Evolutionary conservation across 2,797 vertebrate species (phyloP), one percentile per base, ranked within the genome.

Genomic region (Sebastes ruberrimus): DNA sequence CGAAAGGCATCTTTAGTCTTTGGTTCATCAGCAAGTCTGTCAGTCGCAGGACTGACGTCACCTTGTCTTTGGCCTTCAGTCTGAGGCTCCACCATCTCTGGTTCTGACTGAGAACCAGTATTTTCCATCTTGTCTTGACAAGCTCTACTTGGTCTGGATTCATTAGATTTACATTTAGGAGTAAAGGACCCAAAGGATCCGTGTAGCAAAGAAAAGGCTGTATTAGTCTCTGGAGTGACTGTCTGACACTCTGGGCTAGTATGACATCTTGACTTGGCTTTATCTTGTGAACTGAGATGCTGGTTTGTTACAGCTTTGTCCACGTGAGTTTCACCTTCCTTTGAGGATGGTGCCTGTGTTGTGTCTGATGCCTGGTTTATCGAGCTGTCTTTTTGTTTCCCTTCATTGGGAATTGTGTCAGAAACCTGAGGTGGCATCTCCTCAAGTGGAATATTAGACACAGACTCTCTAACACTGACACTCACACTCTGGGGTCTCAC

Each of bases 121-220:
- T 61, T 68, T 63, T 42, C 82, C 27, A 71, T 78, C 38, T 82
- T 71, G 9, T 83, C 76, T 63, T 89, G 80, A 68, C 52, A 30
- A 67, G 55, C 64, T 80, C 42, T 78, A 5, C 70, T 86, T 71
- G 62, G 53, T 84, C 57, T 93, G 60, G 68, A 70, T 52, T 90
- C 77, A 62, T 66, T 89, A 2, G 86, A 78, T 89, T 91, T 95
- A 80, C 81, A 92, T 93, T 90, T 96, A 25, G 94, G 92, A 52
- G 81, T 94, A 74, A 96, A 96, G n/a, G 89, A 91, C 66, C 96
- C 96, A 91, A 97, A 96, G 3, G 94, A 95, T 8, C 96, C 96
- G 4, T 92, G 91, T 75, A 93, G 86, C 82, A 96, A 90, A 76
- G 88, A 93, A 81, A 96, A 90, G 53, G 87, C 30, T 55, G 57